Base-by-base conservation (phyloP, 2,888 invertebrate species). In the Thereva unica region DNA sequence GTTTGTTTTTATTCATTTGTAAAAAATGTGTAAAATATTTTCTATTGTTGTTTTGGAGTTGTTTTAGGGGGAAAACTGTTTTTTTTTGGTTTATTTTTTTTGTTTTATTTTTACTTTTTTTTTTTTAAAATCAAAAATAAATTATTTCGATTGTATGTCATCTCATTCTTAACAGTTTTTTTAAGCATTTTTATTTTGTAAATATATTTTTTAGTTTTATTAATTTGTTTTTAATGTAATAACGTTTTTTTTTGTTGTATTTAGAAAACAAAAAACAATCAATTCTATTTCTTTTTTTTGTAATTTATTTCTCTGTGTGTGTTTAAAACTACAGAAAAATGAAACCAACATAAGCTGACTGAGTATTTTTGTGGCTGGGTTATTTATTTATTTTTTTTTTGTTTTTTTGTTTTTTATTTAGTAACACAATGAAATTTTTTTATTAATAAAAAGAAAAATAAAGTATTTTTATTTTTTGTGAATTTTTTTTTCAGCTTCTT, bases 331-430 rank as follows among this genome's bases (percentile, higher is more conserved):
- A 64, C 64, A 64, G 64, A 64, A 53, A 64, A 66, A 66, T 68
- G 68, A 68, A 68, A 68, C 68, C 68, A 68, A 68, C 61, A 66
- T 59, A 68, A 65, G 68, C 68, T 57, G 65, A 64, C 59, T 23
- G 23, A 23, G 23, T 23, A 23, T 23, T 23, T 23, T 23, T 23
- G 23, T 23, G 23, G 23, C 23, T 23, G 23, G 23, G 23, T 23
- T 23, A 23, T 23, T 23, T 23, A 23, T 23, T 23, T 23, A 23
- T 23, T 23, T 23, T 2, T 23, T 23, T 23, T 23, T 23, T 23
- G 23, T 23, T 23, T 23, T 23, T 23, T 23, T 23, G 1, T 23
- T 1, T 23, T 23, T 23, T 23, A 23, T 23, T 23, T 23, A 23
- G 23, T 23, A 23, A 23, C 23, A 23, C 23, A 35, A 40, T 44